Percentiles rank a stretch among this genome's conserved stretches.
phyloP scores from a whole-genome alignment of 2,797 vertebrate genomes.

The Lerista edwardsae region DNA sequence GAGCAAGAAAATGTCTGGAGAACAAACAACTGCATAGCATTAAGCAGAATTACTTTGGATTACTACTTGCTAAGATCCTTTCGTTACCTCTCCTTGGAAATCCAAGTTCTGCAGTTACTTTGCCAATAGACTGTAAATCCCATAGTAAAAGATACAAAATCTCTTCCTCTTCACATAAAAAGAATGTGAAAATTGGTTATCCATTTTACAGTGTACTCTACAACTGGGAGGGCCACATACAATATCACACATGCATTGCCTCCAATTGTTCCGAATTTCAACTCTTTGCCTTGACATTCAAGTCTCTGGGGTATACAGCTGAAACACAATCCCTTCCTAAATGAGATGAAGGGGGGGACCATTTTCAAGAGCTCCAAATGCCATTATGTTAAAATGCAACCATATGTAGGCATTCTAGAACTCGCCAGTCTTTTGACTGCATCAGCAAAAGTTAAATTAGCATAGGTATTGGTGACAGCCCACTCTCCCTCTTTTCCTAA shows the following conservation, averaged over 20 bases:
- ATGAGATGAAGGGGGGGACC: constrained; percentile 43
- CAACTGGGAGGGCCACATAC: no score
- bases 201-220: constrained; percentile 13
- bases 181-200: constrained; percentile 39
- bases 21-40: constrained; percentile 37
- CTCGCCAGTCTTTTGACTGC: constrained; percentile 40
- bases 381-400: constrained; percentile 63
- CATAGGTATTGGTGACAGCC: constrained; percentile 41
- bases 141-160: constrained; percentile 19
- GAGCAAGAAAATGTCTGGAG: background rate
- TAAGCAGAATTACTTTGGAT: constrained; percentile 33
- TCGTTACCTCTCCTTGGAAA: constrained; percentile 15
- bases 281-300: constrained; percentile 53
- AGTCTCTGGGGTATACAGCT: constrained; percentile 14
- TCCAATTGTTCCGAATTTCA: constrained; percentile 34
- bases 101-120: constrained; percentile 35
- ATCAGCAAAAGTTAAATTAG: constrained; percentile 64
- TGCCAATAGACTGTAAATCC: constrained; percentile 9
- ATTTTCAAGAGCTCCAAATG: constrained; percentile 51
- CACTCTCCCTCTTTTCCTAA: constrained; percentile 45
- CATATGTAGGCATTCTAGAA: constrained; percentile 51
- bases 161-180: constrained; percentile 27
- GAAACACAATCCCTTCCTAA: constrained; percentile 63
- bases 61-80: constrained; percentile 14
- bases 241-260: background rate